These are phyloP conservation scores for Brachylomia viminalis DNA, from an alignment of 2,888 invertebrate genomes.

Conservation along the genomic window DNA sequence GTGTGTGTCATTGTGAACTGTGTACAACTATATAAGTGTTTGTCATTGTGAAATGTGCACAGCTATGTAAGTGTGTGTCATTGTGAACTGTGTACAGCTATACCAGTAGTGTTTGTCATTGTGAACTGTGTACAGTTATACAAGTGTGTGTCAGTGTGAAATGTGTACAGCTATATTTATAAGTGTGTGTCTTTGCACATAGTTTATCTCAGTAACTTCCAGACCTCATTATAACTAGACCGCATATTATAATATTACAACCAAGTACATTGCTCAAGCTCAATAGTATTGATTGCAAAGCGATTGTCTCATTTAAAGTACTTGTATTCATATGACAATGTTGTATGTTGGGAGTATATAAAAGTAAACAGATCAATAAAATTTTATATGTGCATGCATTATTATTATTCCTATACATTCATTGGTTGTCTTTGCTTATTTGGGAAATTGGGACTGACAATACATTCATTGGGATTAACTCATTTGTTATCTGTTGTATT, in stretches of 20 bases:
- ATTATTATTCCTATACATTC: not conserved
- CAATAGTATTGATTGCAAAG: constrained; percentile 41
- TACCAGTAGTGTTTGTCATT: no score
- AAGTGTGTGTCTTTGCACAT: constrained; percentile 11
- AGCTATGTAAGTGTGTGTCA: no score
- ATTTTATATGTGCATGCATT: not conserved
- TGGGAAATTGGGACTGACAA: not conserved
- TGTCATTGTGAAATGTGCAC: no score
- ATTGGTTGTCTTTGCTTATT: not conserved
- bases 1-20: no score
- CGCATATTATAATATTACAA: constrained; percentile 12
- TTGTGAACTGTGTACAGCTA: constrained; percentile 29
- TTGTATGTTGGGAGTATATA: constrained; percentile 2
- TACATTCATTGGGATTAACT: not conserved
- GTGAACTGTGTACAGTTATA: constrained; percentile 29
- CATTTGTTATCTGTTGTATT: not conserved
- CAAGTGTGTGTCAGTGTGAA: no score
- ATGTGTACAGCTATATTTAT: constrained; percentile 6
- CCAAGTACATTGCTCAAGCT: not conserved
- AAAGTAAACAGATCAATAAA: constrained; percentile 27
- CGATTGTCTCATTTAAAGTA: constrained; percentile 44
- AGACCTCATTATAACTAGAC: constrained; percentile 29
- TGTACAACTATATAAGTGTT: no score
- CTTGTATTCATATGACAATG: constrained; percentile 10
- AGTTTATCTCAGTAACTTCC: constrained; percentile 43